Evolutionary conservation across 2,888 invertebrate species (phyloP).

Genomic region (Caenorhabditis panamensis): DNA sequence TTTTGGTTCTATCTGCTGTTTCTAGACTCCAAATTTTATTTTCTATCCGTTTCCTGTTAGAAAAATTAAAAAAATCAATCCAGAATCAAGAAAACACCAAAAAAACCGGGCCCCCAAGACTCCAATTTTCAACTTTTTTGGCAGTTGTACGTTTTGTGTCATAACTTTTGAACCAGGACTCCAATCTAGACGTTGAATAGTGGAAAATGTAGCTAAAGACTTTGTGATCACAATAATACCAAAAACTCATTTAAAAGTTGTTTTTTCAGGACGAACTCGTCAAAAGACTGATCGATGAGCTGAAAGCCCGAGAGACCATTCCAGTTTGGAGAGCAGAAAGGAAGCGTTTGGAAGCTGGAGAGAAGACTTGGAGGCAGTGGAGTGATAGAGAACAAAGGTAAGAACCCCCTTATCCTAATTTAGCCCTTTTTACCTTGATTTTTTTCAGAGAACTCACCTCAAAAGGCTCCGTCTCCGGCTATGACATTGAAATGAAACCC

Average conservation of each 20-base stretch:
- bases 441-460: constrained; percentile 59
- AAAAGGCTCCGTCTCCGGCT: constrained; percentile 52
- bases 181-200: no score
- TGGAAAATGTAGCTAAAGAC: no score
- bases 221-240: no score
- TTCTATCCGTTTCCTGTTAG: no score
- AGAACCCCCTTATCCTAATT: background rate
- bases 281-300: constrained; percentile 56
- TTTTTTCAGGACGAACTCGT: constrained; percentile 41
- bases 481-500: constrained; percentile 39
- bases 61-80: no score
- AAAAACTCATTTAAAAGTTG: no score
- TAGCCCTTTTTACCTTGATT: background rate
- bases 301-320: constrained; percentile 49
- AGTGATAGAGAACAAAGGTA: constrained; percentile 57
- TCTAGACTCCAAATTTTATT: no score
- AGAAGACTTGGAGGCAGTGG: constrained; percentile 51
- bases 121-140: no score
- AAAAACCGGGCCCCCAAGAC: no score
- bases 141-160: no score
- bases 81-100: no score
- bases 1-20: constrained; percentile 61
- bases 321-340: constrained; percentile 64
- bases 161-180: no score
- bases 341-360: constrained; percentile 52